phyloP scores from a whole-genome alignment of 2,113 vertebrate genomes.

The Procapra przewalskii region DNA sequence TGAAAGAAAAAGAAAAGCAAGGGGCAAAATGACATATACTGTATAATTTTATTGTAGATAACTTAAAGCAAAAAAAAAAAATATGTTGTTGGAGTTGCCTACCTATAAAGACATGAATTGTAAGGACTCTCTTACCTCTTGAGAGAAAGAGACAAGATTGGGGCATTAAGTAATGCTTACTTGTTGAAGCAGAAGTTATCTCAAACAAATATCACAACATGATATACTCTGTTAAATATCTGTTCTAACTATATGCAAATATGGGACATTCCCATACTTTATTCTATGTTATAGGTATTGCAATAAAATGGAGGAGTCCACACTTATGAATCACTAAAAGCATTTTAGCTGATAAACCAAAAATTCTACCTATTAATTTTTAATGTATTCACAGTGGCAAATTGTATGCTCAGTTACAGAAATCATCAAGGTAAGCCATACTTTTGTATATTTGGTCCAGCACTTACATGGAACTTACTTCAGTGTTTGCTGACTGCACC shows the following conservation, averaged over 20 bases:
- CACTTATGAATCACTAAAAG: neutral
- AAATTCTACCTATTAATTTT: neutral
- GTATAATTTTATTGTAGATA: neutral
- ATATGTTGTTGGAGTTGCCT: neutral
- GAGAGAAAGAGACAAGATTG: neutral
- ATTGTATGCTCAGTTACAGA: neutral
- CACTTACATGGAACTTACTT: neutral
- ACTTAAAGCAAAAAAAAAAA: neutral
- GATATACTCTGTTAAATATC: neutral
- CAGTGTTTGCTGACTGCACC: neutral
- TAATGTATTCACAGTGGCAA: neutral
- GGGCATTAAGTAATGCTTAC: neutral
- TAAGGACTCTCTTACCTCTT: neutral
- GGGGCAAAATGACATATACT: neutral
- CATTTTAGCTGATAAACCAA: neutral
- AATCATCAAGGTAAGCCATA: neutral
- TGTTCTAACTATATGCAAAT: neutral
- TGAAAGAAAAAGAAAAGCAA: neutral
- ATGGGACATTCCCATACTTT: neutral
- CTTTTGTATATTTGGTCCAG: neutral
- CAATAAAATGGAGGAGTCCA: neutral
- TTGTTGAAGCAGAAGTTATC: neutral
- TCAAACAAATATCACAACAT: neutral
- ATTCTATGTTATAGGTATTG: neutral
- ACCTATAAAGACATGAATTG: neutral